Base-by-base conservation (phyloP, 1,140 invertebrate species). In the Rhopalosiphum maidis region DNA sequence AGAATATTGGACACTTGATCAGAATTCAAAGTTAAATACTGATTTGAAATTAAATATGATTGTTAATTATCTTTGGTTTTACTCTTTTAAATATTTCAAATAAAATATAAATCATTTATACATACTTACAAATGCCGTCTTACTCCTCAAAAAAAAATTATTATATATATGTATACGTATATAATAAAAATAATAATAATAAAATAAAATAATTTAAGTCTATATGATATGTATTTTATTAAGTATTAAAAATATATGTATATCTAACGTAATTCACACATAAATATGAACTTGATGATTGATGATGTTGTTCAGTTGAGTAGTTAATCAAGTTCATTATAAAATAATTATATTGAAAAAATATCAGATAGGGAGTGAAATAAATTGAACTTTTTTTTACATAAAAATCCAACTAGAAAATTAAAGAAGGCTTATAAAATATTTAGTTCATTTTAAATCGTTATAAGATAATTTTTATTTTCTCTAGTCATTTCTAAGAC, bases 261-360 rank as follows among this genome's bases (percentile, higher is more conserved):
- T 25, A 2, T 89, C 48, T 23, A 23, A 54, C 2, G 25, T 54
- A 54, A 89, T 89, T 48, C 37, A 89, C 48, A 54, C 48, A 35
- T 89, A 48, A 54, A 2, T 54, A 54, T 54, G 35, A 89, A 89
- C 21, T 89, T 89, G 21, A 43, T 37, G 48, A 89, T 89, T 54
- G 48, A 89, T 51, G 86, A 88, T 48, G 86, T 30, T 48, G 30
- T 87, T n/a, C 22, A 30, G 30, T 88, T 35, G 30, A 35, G 46
- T n/a, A 51, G 46, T n/a, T 21, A 51, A 46, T 88, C 30, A 15
- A 48, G 86, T 88, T 88, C 46, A 88, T 88, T 88, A 88, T 85
- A 35, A 85, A 85, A 41, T 2, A 48, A n/a, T n/a, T 43, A 41
- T 83, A 87, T 48, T 87, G 8, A 85, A 85, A 83, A 41, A 23